Base-by-base conservation (phyloP, 2,797 vertebrate species). In the Myotis planiceps region DNA sequence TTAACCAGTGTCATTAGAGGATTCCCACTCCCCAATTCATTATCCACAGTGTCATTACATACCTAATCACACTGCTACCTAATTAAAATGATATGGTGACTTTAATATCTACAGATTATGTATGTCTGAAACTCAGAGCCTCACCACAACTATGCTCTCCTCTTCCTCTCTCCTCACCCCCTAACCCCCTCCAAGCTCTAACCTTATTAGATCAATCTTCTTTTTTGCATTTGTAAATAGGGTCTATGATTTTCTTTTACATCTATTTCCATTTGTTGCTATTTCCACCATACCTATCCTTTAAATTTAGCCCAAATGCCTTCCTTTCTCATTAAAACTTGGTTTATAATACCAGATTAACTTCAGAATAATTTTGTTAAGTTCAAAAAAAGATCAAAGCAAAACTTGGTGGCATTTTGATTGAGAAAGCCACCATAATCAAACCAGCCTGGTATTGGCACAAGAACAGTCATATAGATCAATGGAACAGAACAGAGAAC, bases 381-480 rank as follows among this genome's bases (percentile, higher is more conserved):
- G 21, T 71, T 81, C 25, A 92, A 83, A 93, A 76, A 88, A 93
- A 95, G 49, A 83, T 58, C 82, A 90, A 92, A 82, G 79, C 49
- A 84, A 86, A 95, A 68, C 25, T 53, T 32, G 34, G 42, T 92
- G 63, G 51, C 72, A 51, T 81, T 96, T 75, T 92, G 51, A 92
- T 16, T 78, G 53, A 72, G n/a, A 83, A 60, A 60, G 58, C 58
- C 58, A 60, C 55, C 58, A 60, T 60, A 60, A 60, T 29, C 58
- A 29, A 60, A 60, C 58, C 58, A 60, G 13, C 25, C 12, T 29
- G 25, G 5, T 60, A 14, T 2, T 60, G 58, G 58, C 58, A 60
- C 13, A 60, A 14, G 58, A 60, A 29, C 27, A 29, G 58, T 12
- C 58, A 29, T 29, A 60, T 29, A 60, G 58, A 60, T 60, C 58